Base-by-base conservation (phyloP, 2,888 invertebrate genomes). In the Psococerastis gibbosa region DNA sequence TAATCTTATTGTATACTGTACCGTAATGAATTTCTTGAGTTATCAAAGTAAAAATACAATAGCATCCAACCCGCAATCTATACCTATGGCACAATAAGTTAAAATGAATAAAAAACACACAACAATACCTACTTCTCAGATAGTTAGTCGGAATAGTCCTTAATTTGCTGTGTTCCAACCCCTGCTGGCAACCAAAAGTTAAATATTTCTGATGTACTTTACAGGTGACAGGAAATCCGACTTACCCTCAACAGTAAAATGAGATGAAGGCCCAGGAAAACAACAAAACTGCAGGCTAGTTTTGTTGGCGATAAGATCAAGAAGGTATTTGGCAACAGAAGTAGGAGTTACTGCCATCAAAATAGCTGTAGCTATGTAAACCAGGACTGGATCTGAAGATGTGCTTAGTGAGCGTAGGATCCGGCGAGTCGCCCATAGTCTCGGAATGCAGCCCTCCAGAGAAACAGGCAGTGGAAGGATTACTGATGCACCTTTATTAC, bases 391-490 rank as follows among this genome's bases (percentile, higher is more conserved):
- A 52, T 68, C 65, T 2, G 68, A 61, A n/a, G 66, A 65, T 15
- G 41, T 44, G 3, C 55, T 63, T 43, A 69, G 55, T 32, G 64
- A 60, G 41, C 64, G 64, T 56, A 71, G 60, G 9, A 59, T 54
- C 33, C 62, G 59, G 32, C 68, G 62, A 22, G 68, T 64, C 35
- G 64, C 63, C 71, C 71, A 71, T 2, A 71, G 59, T 20, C 70
- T 59, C 2, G 71, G 71, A 20, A 71, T 66, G 31, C 65, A 64
- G n/a, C 69, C 70, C 53, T 71, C 71, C 2, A 64, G 64, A 49
- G 64, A 64, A 33, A 66, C 63, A 17, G 71, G 70, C 34, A 71
- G 56, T 18, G 56, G 49, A n/a, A 61, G 50, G 13, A 58, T 54
- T 2, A 61, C 59, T 8, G 60, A 54, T 2, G 61, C 57, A 31